Evolutionary conservation across 2,113 vertebrate species (phyloP).

Genomic region (Elaphurus davidianus): DNA sequence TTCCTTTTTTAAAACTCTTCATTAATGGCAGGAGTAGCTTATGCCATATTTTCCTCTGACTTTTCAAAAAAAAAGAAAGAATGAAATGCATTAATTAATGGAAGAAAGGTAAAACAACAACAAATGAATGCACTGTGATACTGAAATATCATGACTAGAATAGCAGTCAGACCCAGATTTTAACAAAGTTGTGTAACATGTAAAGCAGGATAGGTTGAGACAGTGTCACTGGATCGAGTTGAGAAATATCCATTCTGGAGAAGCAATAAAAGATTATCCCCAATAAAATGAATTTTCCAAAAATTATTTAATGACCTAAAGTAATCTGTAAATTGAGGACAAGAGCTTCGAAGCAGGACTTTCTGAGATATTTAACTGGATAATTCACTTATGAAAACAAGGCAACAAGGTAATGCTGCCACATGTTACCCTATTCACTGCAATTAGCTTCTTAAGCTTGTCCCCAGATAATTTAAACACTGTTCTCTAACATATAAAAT

Average conservation of each 20-base stretch:
- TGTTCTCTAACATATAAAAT: background rate
- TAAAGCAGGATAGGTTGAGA: background rate
- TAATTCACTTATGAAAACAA: background rate
- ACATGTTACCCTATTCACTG: background rate
- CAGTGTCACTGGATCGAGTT: background rate
- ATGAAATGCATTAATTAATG: background rate
- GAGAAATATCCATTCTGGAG: background rate
- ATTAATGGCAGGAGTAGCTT: background rate
- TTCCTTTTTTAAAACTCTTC: background rate
- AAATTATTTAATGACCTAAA: background rate
- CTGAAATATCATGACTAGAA: background rate
- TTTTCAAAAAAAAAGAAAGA: background rate
- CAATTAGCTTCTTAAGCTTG: background rate
- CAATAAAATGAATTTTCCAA: background rate
- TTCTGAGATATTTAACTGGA: background rate
- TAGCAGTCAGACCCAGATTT: background rate
- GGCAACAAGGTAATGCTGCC: background rate
- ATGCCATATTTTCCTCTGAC: background rate
- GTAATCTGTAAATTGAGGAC: background rate
- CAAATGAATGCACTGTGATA: background rate
- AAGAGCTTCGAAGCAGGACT: background rate
- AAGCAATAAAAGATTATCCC: background rate
- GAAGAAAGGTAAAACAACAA: background rate
- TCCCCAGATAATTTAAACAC: background rate
- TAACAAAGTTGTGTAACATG: background rate